Base-by-base conservation (phyloP, 1,140 invertebrate species). In the Cyrtorhinus lividipennis region DNA sequence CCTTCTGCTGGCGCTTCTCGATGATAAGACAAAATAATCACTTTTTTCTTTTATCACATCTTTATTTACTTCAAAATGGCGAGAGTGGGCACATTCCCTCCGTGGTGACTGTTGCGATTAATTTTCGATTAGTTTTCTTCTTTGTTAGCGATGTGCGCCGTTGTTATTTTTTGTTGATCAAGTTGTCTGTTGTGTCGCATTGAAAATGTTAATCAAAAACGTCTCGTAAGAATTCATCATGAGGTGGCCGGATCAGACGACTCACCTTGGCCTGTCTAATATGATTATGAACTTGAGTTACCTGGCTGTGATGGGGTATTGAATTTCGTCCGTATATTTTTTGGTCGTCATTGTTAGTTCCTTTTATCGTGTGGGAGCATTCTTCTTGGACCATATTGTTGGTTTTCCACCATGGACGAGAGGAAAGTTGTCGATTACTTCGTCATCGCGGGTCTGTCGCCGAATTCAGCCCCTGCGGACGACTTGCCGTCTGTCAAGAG, bases 401-500 rank as follows among this genome's bases (percentile, higher is more conserved):
- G 8, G 38, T n/a, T 44, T 44, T 44, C n/a, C n/a, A 75, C 65
- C 66, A 90, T 90, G 87, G 88, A 90, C 70, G 88, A 90, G 69
- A 78, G 85, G 70, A 79, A 85, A 73, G 84, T 91, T 58, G 87
- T 86, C 20, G 88, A 99, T 77, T 98, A 98, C 77, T 98, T 99
- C 81, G 93, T 99, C 63, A 87, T 99, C 44, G 94, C 94, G 72
- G 95, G 95, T 18, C 77, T 98, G 70, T 87, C 90, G 10, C 78
- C 84, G 72, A 88, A 90, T 70, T 92, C 95, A 71, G 83, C 82
- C 65, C 82, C 84, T 78, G 80, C 83, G 71, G 79, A 83, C 67
- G 86, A 94, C 75, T 83, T 88, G 70, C 83, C 85, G 10, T 83
- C 85, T 68, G 78, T 92, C 2, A 92, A 90, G 71, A 78, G 77